These are phyloP conservation scores for Petrolisthes manimaculis DNA, from an alignment of 2,888 invertebrate genomes.

Conservation along the genomic window DNA sequence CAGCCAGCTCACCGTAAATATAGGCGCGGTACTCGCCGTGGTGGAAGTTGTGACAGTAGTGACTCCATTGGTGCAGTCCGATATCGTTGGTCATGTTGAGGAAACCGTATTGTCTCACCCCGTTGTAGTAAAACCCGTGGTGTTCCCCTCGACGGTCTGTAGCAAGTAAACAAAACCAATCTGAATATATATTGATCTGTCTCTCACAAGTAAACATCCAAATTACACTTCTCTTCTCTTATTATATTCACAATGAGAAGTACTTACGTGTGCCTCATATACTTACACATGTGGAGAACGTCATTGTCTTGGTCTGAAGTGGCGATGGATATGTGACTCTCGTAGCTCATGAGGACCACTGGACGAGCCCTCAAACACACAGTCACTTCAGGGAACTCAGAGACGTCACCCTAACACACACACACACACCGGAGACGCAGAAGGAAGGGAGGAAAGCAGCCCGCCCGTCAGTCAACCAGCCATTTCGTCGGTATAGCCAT, in stretches of 20 bases:
- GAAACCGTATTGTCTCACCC: constrained; percentile 43
- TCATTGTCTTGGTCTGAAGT: constrained; percentile 55
- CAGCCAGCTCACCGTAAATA: constrained; percentile 39
- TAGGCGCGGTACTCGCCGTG: constrained; percentile 54
- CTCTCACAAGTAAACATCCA: background rate
- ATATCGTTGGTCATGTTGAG: constrained; percentile 47
- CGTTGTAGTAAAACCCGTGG: constrained; percentile 58
- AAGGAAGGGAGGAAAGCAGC: background rate
- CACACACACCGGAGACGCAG: background rate
- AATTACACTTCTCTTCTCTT: background rate
- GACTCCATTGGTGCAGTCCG: constrained; percentile 52
- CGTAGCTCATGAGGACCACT: constrained; percentile 36
- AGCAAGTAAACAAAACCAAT: background rate
- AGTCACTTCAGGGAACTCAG: constrained; percentile 50
- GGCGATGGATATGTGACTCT: constrained; percentile 57
- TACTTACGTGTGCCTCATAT: background rate
- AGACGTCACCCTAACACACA: constrained; percentile 42
- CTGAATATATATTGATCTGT: background rate
- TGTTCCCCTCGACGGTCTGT: constrained; percentile 53
- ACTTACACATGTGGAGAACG: constrained; percentile 50
- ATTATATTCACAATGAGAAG: too few relatives aligned
- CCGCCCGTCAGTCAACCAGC: too few relatives aligned
- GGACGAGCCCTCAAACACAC: constrained; percentile 45
- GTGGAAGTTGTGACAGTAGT: constrained; percentile 58
- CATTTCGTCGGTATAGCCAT: too few relatives aligned